Evolutionary conservation across 1,140 invertebrate species (phyloP), one percentile per base, ranked within the genome.

Genomic region (Rhagoletis pomonella): DNA sequence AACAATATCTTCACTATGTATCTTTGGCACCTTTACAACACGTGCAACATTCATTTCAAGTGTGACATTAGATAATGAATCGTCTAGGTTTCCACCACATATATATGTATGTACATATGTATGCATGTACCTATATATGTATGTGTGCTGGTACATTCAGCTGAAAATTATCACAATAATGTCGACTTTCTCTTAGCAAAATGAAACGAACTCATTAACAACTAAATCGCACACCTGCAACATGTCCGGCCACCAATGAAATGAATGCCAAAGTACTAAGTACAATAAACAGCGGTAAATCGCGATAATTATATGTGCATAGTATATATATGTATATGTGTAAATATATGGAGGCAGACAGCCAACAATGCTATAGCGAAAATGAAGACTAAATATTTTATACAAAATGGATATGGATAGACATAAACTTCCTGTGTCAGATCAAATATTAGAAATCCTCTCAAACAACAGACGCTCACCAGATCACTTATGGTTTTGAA

Each of bases 171-270:
- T 81, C 73, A 81, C 47, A 55, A 19, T 55, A 55, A 47, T 55
- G n/a, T 55, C 29, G 73, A 81, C 73, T 81, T 81, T 81, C 73
- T 81, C 73, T 81, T 81, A 55, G 73, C 73, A 81, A 81, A 81
- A 81, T n/a, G 73, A 81, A 58, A 81, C 73, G 14, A 81, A 81
- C 73, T 81, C 73, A 81, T 81, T 81, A 81, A 81, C 73, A 81
- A 81, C 44, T 50, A 81, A 81, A 81, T 81, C 73, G 73, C 44
- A 55, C 73, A 81, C 73, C 73, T 81, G 73, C 73, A 81, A 55
- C n/a, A 55, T 19, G 47, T 55, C 44, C 17, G 44, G n/a, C 73
- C 73, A 42, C 47, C 73, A 81, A 81, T 81, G 73, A 29, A 29
- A 55, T 55, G 50, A 81, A 81, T 81, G 73, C 73, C 73, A 81